phyloP scores from a whole-genome alignment of 2,113 vertebrate species.

The Brachirus orientalis region DNA sequence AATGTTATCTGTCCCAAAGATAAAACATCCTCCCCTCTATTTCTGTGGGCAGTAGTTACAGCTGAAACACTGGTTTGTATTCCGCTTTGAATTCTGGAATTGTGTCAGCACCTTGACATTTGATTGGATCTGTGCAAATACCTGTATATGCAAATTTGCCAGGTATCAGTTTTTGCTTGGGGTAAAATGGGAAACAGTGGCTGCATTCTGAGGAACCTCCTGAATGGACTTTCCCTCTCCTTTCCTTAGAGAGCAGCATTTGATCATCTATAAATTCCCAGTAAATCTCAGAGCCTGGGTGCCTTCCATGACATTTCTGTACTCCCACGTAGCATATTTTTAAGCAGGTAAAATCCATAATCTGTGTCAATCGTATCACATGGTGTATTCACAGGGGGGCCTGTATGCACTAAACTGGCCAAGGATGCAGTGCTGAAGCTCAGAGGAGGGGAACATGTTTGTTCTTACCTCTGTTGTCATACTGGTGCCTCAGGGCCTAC shows the following conservation, averaged over 20 bases:
- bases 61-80: slow-evolving; percentile 70
- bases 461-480: slow-evolving; percentile 76
- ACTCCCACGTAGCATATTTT: slow-evolving; percentile 80
- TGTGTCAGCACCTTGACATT: slow-evolving; percentile 79
- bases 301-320: slow-evolving; percentile 81
- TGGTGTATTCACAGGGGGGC: slow-evolving; percentile 66
- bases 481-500: slow-evolving; percentile 64
- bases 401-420: slow-evolving; percentile 62
- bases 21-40: slow-evolving; percentile 51
- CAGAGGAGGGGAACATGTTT: slow-evolving; percentile 74
- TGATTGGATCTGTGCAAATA: slow-evolving; percentile 83
- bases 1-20: slow-evolving; percentile 74
- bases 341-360: slow-evolving; percentile 83
- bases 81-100: slow-evolving; percentile 74
- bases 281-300: slow-evolving; percentile 75
- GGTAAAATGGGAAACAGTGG: slow-evolving; percentile 77
- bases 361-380: slow-evolving; percentile 83
- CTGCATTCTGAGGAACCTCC: slow-evolving; percentile 72
- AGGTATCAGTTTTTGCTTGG: slow-evolving; percentile 76
- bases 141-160: slow-evolving; percentile 82
- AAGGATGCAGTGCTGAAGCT: slow-evolving; percentile 68
- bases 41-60: slow-evolving; percentile 71
- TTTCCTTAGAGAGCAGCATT: slow-evolving; percentile 66
- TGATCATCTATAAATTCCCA: slow-evolving; percentile 80
- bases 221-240: slow-evolving; percentile 52